Evolutionary conservation across 2,888 invertebrate genomes (phyloP).

Genomic region (Phortica okadai): DNA sequence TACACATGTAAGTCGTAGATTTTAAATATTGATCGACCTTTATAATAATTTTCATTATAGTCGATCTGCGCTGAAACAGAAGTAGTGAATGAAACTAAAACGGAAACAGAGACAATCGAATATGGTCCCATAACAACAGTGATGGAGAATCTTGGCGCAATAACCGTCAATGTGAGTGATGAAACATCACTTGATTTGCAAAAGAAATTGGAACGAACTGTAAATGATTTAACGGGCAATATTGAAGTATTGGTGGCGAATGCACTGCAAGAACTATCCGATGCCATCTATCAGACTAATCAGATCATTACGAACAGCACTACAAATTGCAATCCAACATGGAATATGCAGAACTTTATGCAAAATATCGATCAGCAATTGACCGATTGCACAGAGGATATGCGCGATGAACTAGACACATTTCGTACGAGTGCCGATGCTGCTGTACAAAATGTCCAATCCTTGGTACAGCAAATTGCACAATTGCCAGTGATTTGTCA

Average conservation of each 20-base stretch:
- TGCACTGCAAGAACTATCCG: conserved; percentile 53
- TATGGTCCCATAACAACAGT: conserved; percentile 59
- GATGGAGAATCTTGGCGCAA: conserved; percentile 58
- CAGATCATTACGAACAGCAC: conserved; percentile 48
- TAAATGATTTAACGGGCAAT: conserved; percentile 46
- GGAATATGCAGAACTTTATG: conserved; percentile 59
- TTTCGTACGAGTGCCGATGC: conserved; percentile 48
- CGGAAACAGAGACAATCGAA: conserved; percentile 50
- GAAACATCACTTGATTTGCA: conserved; percentile 52
- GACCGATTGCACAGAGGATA: conserved; percentile 49
- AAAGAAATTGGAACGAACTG: conserved; percentile 53
- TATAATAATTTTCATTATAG: conserved; percentile 25
- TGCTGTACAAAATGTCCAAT: conserved; percentile 48
- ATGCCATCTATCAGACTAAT: conserved; percentile 55
- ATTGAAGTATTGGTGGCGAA: conserved; percentile 56
- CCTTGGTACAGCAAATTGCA: conserved; percentile 55
- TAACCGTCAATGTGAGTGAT: conserved; percentile 56
- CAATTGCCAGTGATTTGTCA: conserved; percentile 55
- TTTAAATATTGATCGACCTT: background rate
- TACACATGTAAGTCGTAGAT: background rate
- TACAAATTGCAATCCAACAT: conserved; percentile 55
- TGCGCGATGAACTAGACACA: conserved; percentile 41
- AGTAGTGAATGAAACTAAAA: conserved; percentile 30
- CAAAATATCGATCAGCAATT: conserved; percentile 54
- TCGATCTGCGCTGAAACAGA: background rate